Evolutionary conservation across 1,140 invertebrate genomes (phyloP).

Genomic region (Micrasema longulum): DNA sequence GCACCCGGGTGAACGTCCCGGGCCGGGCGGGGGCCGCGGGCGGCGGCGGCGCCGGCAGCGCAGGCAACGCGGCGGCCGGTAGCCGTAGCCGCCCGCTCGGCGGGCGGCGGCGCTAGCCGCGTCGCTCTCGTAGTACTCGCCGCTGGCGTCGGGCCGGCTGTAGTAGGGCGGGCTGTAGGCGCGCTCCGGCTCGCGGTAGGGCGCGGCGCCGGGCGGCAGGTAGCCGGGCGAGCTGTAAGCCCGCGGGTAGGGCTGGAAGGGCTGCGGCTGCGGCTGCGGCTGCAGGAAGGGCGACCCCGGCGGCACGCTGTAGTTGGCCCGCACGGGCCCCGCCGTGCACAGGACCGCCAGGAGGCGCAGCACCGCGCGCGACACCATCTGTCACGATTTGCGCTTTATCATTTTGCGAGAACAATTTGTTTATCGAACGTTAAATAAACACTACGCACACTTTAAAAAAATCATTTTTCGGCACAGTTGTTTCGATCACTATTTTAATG

Average conservation of each 20-base stretch:
- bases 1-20: conserved; percentile 66
- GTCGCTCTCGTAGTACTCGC: conserved; percentile 34
- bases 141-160: conserved; percentile 36
- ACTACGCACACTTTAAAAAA: conserved; percentile 6
- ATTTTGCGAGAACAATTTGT: conserved; percentile 36
- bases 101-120: no score
- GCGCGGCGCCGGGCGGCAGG: conserved; percentile 7
- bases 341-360: conserved; percentile 22
- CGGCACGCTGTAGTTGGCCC: conserved; percentile 48
- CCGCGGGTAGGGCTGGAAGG: conserved; percentile 42
- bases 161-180: conserved; percentile 50
- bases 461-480: neutral
- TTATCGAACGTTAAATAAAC: neutral
- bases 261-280: conserved; percentile 43
- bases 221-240: conserved; percentile 9
- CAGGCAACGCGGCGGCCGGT: conserved; percentile 59
- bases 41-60: conserved; percentile 56
- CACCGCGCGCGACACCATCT: conserved; percentile 25
- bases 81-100: no score
- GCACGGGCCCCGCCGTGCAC: conserved; percentile 21
- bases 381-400: conserved; percentile 41
- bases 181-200: neutral
- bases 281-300: conserved; percentile 12
- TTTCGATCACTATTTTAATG: neutral
- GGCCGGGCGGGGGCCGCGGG: conserved; percentile 63